Percentiles rank a stretch among this genome's conserved stretches.
These are phyloP conservation scores for Carcina quercana DNA, from an alignment of 2,888 invertebrate species.

Conservation along the genomic window DNA sequence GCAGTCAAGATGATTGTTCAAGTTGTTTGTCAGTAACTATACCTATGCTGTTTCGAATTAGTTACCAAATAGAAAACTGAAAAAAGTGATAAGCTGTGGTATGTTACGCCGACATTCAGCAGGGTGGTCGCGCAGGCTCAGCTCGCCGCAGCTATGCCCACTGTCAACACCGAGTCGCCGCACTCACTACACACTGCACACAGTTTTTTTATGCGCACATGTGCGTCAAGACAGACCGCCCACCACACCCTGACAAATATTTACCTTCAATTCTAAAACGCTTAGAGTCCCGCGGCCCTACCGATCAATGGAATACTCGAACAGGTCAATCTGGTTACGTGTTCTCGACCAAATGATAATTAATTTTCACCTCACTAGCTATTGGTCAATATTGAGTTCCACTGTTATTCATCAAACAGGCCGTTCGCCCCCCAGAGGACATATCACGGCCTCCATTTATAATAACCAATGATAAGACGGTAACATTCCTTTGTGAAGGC, in stretches of 20 bases:
- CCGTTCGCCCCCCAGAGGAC: slow-evolving; percentile 19
- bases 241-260: slow-evolving; percentile 63
- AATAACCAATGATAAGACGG: slow-evolving; percentile 31
- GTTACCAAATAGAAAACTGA: too few species aligned
- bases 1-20: too few species aligned
- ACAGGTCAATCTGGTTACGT: slow-evolving; percentile 37
- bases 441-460: slow-evolving; percentile 29
- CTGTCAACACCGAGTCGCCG: slow-evolving; percentile 50
- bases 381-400: slow-evolving; percentile 16
- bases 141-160: slow-evolving; percentile 60
- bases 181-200: slow-evolving; percentile 50
- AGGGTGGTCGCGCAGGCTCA: slow-evolving; percentile 45
- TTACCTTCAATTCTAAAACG: slow-evolving; percentile 66
- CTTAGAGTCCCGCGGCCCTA: slow-evolving; percentile 51
- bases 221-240: slow-evolving; percentile 55
- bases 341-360: slow-evolving; percentile 22
- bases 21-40: too few species aligned
- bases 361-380: slow-evolving; percentile 23
- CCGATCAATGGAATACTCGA: slow-evolving; percentile 44
- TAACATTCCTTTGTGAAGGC: slow-evolving; percentile 35
- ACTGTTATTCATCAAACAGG: slow-evolving; percentile 18
- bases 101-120: slow-evolving; percentile 3
- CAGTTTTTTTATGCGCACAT: slow-evolving; percentile 60
- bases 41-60: too few species aligned
- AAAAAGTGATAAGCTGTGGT: too few species aligned